phyloP scores from a whole-genome alignment of 2,888 invertebrate genomes.

The Trichopoda pennipes region DNA sequence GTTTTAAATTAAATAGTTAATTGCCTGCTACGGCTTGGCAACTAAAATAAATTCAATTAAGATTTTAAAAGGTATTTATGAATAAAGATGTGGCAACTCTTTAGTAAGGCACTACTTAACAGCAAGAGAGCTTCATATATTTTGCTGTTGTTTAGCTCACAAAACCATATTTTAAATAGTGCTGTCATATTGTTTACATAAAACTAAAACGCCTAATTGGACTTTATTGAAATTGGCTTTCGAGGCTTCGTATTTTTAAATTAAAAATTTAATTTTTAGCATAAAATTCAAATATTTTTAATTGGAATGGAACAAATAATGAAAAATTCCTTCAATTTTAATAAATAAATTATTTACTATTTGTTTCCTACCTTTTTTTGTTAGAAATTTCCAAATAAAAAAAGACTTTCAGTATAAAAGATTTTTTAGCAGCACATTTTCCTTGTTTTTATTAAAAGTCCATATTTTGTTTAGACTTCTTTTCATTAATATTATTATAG shows the following conservation, averaged over 20 bases:
- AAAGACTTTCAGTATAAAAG: conserved; percentile 28
- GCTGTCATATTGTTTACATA: background rate
- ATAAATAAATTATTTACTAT: too few relatives aligned
- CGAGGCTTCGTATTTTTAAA: too few relatives aligned
- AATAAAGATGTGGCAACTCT: background rate
- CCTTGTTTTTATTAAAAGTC: conserved; percentile 61
- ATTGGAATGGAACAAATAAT: too few relatives aligned
- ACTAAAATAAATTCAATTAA: background rate
- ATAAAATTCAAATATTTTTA: too few relatives aligned
- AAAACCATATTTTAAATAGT: background rate
- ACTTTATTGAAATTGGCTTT: background rate
- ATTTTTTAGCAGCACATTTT: conserved; percentile 57
- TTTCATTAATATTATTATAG: conserved; percentile 46
- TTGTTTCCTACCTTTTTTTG: too few relatives aligned
- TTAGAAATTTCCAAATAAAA: conserved; percentile 33
- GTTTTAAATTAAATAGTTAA: too few relatives aligned
- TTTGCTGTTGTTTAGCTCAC: background rate
- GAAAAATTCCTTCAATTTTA: background rate
- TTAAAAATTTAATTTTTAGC: too few relatives aligned
- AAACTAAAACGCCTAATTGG: background rate
- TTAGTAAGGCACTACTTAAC: background rate
- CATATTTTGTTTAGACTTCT: conserved; percentile 43
- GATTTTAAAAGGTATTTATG: too few relatives aligned
- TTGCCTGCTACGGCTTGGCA: background rate
- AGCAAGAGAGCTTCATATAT: conserved; percentile 2